Base-by-base conservation (phyloP, 2,113 vertebrate species). In the Gallinago jamesoni region DNA sequence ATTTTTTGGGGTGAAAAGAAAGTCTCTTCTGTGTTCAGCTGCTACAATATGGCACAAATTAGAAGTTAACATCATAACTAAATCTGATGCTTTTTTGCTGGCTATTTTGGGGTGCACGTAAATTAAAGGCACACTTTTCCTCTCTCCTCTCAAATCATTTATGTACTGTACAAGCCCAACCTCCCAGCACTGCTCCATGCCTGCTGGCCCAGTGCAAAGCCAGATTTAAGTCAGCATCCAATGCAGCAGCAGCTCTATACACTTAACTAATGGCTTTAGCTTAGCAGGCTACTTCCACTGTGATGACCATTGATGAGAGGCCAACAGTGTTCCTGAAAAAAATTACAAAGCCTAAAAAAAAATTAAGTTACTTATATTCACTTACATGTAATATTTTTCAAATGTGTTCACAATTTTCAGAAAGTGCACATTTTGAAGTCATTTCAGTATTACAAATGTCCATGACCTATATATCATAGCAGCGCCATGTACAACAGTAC, bases 101-200 rank as follows among this genome's bases (percentile, higher is more conserved):
- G 94, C 84, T 85, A 30, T 83, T 94, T 92, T 82, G 77, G 66
- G 94, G 94, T 76, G 77, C 92, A 91, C 89, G 67, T 59, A 96
- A 95, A 93, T 89, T 87, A 96, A 96, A 96, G 96, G 96, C 96
- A 96, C 96, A 23, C 91, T 68, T 91, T 73, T 76, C 52, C 50
- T 78, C 56, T 87, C 62, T 76, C 41, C 57, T 84, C 62, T 93
- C 62, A 69, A 60, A 84, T 84, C 12, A 52, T 39, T 75, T 87
- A 52, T 8, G 62, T 89, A 89, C 92, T 84, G 53, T 84, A 93
- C 64, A 92, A 95, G 64, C 59, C 69, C 74, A 87, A 63, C 28
- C 73, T 91, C 79, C n/a, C 41, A 89, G 87, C 91, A 94, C 94
- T 85, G 91, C 37, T 91, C 94, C 95, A 95, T 72, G 84, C 91